Evolutionary conservation across 2,797 vertebrate genomes (phyloP).

Genomic region (Epinephelus awoara): DNA sequence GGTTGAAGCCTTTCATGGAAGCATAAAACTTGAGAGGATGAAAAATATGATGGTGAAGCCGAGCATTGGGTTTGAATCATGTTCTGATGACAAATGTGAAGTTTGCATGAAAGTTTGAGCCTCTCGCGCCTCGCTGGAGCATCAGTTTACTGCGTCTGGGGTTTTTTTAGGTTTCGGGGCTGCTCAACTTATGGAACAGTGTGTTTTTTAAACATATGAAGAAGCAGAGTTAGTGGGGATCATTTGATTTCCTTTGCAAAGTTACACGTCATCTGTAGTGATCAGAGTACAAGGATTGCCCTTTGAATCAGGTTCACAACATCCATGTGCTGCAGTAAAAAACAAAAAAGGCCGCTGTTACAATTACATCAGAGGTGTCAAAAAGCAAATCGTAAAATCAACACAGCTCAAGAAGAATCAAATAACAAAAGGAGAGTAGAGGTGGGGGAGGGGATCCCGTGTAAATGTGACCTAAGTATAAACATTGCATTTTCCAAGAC

Average conservation of each 20-base stretch:
- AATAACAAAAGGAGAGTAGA: slow-evolving; percentile 51
- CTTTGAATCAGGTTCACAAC: slow-evolving; percentile 23
- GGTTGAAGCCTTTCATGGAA: slow-evolving; percentile 25
- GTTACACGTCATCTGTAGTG: background rate
- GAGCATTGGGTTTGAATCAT: slow-evolving; percentile 26
- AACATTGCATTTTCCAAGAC: slow-evolving; percentile 85
- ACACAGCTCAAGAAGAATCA: slow-evolving; percentile 14
- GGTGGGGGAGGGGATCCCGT: slow-evolving; percentile 43
- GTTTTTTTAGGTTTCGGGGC: slow-evolving; percentile 15
- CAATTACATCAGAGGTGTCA: slow-evolving; percentile 22
- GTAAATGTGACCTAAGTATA: slow-evolving; percentile 77
- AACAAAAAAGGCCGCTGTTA: background rate
- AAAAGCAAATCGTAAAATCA: slow-evolving; percentile 23
- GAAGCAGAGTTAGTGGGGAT: background rate
- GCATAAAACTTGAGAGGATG: slow-evolving; percentile 40
- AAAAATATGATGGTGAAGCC: slow-evolving; percentile 36
- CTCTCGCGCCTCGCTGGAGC: slow-evolving; percentile 8
- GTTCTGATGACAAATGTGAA: slow-evolving; percentile 27
- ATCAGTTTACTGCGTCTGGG: background rate
- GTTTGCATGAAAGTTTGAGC: slow-evolving; percentile 23
- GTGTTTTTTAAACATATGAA: slow-evolving; percentile 9
- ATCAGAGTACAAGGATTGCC: background rate
- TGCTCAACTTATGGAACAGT: background rate
- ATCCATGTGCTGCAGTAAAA: slow-evolving; percentile 2
- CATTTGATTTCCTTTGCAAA: slow-evolving; percentile 36